phyloP scores from a whole-genome alignment of 2,888 invertebrate species.

The Strigamia maritima region DNA sequence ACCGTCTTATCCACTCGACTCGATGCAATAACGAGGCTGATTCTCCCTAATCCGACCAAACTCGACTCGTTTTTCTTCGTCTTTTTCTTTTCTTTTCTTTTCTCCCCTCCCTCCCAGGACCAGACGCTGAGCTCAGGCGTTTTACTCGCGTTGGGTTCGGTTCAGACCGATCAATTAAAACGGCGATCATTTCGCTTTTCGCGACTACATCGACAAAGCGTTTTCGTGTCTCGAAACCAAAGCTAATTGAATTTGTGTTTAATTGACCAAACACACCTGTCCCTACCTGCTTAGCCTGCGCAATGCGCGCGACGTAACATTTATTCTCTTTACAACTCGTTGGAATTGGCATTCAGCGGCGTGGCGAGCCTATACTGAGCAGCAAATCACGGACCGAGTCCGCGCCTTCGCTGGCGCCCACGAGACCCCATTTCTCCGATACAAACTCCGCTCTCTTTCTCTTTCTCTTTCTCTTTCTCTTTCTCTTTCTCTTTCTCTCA shows the following conservation, averaged over 20 bases:
- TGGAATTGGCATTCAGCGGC: slow-evolving; percentile 11
- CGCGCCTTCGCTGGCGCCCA: slow-evolving; percentile 21
- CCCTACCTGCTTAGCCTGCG: slow-evolving; percentile 1
- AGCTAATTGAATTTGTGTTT: slow-evolving; percentile 9
- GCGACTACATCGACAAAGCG: not conserved
- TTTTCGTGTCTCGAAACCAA: not conserved
- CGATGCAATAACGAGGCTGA: slow-evolving; percentile 31
- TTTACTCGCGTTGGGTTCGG: not conserved
- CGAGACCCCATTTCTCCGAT: slow-evolving; percentile 19
- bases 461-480: too few species aligned
- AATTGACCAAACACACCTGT: slow-evolving; percentile 23
- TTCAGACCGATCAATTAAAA: slow-evolving; percentile 20
- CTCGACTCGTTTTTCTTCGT: not conserved
- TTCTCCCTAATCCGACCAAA: slow-evolving; percentile 14
- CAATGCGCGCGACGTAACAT: not conserved
- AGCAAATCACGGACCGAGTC: slow-evolving; percentile 27
- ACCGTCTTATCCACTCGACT: slow-evolving; percentile 9
- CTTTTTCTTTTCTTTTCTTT: not conserved
- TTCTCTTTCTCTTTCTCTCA: too few species aligned
- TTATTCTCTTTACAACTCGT: not conserved
- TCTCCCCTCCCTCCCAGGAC: not conserved
- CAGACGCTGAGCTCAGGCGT: slow-evolving; percentile 22
- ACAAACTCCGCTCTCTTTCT: not conserved
- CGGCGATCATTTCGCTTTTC: not conserved
- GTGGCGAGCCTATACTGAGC: not conserved